Percentiles rank a stretch among this genome's conserved stretches.
phyloP scores from a whole-genome alignment of 2,888 invertebrate genomes.

The Globia sparganii region DNA sequence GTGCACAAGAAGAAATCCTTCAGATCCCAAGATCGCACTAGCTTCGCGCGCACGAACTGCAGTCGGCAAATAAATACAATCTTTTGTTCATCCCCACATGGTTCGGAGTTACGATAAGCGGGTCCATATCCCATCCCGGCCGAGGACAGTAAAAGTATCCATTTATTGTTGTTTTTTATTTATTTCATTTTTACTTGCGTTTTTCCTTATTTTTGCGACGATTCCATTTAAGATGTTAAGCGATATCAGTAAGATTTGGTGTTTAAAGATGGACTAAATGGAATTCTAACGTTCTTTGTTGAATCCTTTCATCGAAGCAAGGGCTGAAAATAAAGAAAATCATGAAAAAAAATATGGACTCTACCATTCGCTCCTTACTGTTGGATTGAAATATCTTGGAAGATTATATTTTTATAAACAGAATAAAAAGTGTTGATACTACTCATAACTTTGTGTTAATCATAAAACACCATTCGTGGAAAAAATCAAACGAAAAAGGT shows the following conservation, averaged over 20 bases:
- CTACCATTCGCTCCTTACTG: neutral
- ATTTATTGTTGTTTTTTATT: conserved; percentile 75
- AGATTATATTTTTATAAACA: neutral
- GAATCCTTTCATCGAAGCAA: no score
- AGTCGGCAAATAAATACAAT: conserved; percentile 86
- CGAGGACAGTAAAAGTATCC: conserved; percentile 82
- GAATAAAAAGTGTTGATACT: no score
- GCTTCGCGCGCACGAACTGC: conserved; percentile 63
- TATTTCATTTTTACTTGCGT: conserved; percentile 72
- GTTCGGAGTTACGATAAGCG: conserved; percentile 79
- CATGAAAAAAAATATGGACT: neutral
- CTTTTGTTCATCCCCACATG: conserved; percentile 87
- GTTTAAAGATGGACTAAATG: neutral
- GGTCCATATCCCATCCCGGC: conserved; percentile 76
- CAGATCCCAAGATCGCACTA: conserved; percentile 63
- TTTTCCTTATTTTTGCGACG: conserved; percentile 66
- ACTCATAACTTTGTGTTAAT: neutral
- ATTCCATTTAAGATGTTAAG: conserved; percentile 39
- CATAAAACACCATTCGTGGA: neutral
- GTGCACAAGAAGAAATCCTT: neutral
- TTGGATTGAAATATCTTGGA: neutral
- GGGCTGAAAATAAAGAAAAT: neutral
- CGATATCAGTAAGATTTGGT: conserved; percentile 16
- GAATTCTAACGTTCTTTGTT: neutral
- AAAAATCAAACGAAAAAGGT: neutral